phyloP scores from a whole-genome alignment of 2,797 vertebrate genomes.

The Esox lucius region DNA sequence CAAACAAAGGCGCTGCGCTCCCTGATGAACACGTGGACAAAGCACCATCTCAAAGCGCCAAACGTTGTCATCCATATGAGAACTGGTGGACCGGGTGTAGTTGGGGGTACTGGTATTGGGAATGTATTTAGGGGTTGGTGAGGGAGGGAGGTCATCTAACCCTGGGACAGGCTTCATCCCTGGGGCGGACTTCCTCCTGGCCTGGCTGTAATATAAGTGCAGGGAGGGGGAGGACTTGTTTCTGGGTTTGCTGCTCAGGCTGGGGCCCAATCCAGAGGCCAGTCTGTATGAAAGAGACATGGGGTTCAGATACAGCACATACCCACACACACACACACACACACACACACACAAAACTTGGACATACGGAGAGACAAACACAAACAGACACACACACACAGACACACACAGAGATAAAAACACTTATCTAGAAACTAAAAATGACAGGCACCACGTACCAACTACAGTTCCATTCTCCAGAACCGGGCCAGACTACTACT shows the following conservation, averaged over 20 bases:
- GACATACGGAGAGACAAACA: neutral
- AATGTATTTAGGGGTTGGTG: neutral
- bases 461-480: neutral
- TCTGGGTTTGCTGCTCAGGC: constrained; percentile 63
- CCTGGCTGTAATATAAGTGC: constrained; percentile 73
- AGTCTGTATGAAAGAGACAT: constrained; percentile 64
- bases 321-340: constrained; percentile 8
- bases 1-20: neutral
- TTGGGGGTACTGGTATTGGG: neutral
- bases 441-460: neutral
- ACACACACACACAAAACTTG: neutral
- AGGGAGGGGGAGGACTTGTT: constrained; percentile 72
- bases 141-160: constrained; percentile 58
- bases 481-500: too few species aligned
- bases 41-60: neutral
- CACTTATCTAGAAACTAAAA: neutral
- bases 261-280: constrained; percentile 55
- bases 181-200: constrained; percentile 56
- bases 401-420: constrained; percentile 33
- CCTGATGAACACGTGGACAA: neutral
- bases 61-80: neutral
- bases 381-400: constrained; percentile 12
- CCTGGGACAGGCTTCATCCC: constrained; percentile 43
- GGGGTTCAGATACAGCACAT: constrained; percentile 35
- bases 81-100: neutral